Evolutionary conservation across 2,797 vertebrate genomes (phyloP), one percentile per base, ranked within the genome.

Genomic region (Cheirogaleus major): DNA sequence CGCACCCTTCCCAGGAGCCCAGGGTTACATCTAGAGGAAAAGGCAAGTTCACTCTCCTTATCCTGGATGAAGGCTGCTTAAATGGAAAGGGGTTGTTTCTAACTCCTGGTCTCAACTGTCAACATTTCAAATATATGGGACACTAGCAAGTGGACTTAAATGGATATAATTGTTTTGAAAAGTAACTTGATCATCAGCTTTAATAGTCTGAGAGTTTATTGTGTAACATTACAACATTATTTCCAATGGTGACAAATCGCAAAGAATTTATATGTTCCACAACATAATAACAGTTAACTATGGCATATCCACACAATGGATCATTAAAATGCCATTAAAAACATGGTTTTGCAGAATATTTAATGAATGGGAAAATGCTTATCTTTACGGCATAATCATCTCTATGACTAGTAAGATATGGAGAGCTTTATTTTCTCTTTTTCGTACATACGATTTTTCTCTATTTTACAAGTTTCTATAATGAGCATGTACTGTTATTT

Each of bases 101-200:
- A 93, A 80, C 89, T 23, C 17, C 48, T 93, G 23, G 8, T 89
- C 88, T 86, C 63, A 91, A 59, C 45, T 86, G 67, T 89, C 91
- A 89, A 50, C 23, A 76, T 76, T 81, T 72, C 57, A 81, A 93
- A 85, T 93, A 85, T 70, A 84, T n/a, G 59, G n/a, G 22, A 38
- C 72, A 81, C 59, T 69, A 69, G 12, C 78, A 81, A 52, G 59
- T 81, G 70, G 43, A 48, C 75, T 89, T 92, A 75, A 91, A 65
- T 61, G 59, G 11, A 50, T 84, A 80, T 80, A 73, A 63, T 75
- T 70, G 63, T 96, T 95, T 92, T 93, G 38, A 79, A 92, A 76
- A 96, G 59, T 72, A 95, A 92, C n/a, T 89, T 89, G n/a, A 63
- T 93, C 93, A 95, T 86, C 80, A 94, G 38, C 45, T 88, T 73